Conservation (phyloP, 2,113 vertebrate genomes). For the Actenoides lindsayi region DNA sequence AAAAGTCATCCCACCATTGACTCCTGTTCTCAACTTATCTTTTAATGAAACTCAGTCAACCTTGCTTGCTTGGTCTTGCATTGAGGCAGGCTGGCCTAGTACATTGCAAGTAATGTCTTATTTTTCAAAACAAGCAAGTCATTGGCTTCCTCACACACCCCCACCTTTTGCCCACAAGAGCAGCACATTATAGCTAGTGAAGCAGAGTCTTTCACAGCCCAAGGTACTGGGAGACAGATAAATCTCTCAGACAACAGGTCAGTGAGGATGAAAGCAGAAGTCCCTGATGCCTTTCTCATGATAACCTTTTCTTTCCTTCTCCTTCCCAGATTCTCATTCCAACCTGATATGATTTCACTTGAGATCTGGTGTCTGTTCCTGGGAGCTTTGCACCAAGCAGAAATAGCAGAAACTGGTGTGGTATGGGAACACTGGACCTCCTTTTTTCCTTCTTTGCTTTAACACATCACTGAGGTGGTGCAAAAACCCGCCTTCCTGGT, state of each 20-base stretch:
- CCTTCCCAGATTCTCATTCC: background rate
- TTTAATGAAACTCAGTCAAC: background rate
- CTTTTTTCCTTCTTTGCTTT: background rate
- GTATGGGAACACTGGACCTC: background rate
- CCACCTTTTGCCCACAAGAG: background rate
- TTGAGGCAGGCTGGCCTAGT: background rate
- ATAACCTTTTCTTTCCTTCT: background rate
- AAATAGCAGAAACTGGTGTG: background rate
- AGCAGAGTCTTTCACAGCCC: background rate
- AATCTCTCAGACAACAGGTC: background rate
- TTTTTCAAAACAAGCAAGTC: background rate
- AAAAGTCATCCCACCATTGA: background rate
- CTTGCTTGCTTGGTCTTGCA: rapidly evolving
- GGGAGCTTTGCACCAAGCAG: background rate
- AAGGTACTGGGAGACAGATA: background rate
- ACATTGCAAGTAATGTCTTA: background rate
- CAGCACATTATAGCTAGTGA: rapidly evolving
- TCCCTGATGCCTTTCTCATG: background rate
- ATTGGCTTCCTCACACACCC: too few species aligned
- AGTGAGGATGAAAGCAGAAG: background rate
- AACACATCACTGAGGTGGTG: background rate
- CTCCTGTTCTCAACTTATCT: background rate
- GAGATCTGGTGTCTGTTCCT: background rate
- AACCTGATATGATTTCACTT: background rate
- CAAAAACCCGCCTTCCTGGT: background rate